These are phyloP conservation scores for Yponomeuta plumbellus DNA, from an alignment of 2,888 invertebrate species.

Conservation along the genomic window DNA sequence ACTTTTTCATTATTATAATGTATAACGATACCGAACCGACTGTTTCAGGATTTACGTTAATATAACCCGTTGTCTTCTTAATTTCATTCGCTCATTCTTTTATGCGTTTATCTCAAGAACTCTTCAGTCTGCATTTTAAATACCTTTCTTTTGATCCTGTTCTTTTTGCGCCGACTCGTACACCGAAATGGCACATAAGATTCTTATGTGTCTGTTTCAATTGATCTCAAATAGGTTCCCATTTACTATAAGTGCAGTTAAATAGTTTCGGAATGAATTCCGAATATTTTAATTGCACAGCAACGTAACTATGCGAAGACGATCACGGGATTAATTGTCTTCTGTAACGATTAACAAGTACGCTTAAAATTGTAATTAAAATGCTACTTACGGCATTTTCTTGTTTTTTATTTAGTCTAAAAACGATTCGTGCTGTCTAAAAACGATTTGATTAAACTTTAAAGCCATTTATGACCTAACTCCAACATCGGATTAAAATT, in stretches of 20 bases:
- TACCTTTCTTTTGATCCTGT: background rate
- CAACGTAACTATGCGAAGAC: background rate
- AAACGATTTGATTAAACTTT: background rate
- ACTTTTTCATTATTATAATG: no score
- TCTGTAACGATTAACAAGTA: background rate
- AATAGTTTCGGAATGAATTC: background rate
- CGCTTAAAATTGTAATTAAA: background rate
- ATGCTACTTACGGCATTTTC: background rate
- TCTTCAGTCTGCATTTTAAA: background rate
- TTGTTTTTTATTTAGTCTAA: background rate
- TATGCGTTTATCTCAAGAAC: no score
- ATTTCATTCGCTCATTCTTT: no score
- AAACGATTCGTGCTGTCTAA: background rate
- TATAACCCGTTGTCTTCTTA: no score
- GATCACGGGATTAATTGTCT: background rate
- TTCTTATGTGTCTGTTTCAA: background rate
- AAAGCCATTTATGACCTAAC: background rate
- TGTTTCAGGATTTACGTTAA: no score
- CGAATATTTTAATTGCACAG: background rate
- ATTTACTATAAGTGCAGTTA: conserved; percentile 2
- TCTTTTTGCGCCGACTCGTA: background rate
- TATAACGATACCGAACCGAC: no score
- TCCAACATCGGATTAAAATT: conserved; percentile 43
- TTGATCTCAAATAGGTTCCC: background rate
- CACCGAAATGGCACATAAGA: background rate